phyloP scores from a whole-genome alignment of 2,797 vertebrate species.

The Myoxocephalus aenaeus region DNA sequence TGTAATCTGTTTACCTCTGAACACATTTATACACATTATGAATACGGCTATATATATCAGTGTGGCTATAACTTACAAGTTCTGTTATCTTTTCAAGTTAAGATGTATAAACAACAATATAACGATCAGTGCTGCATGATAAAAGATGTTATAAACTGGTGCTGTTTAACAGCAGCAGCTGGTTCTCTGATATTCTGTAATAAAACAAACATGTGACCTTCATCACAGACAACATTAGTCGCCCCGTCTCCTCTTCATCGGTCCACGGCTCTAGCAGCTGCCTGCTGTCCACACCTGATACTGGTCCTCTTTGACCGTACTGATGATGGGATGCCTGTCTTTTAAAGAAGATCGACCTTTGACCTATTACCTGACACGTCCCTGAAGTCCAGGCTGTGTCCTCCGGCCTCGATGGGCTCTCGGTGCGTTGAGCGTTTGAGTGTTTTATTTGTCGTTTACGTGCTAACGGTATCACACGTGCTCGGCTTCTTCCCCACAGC shows the following conservation, averaged over 20 bases:
- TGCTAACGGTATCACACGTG: background rate
- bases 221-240: too few species aligned
- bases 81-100: too few species aligned
- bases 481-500: slow-evolving; percentile 1
- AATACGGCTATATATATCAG: too few species aligned
- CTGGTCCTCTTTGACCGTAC: background rate
- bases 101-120: too few species aligned
- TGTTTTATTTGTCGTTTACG: background rate
- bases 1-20: too few species aligned
- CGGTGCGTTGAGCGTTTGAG: background rate
- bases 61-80: too few species aligned
- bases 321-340: slow-evolving; percentile 7
- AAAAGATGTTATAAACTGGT: too few species aligned
- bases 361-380: slow-evolving; percentile 17
- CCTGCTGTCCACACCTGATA: background rate
- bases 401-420: background rate
- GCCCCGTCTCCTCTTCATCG: background rate
- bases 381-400: background rate
- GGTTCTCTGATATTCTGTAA: too few species aligned
- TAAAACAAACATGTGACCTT: too few species aligned
- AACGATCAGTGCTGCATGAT: too few species aligned
- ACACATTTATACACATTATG: too few species aligned
- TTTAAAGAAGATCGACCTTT: slow-evolving; percentile 21
- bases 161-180: too few species aligned
- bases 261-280: background rate